These are phyloP conservation scores for Acanthurus tractus DNA, from an alignment of 2,797 vertebrate species.

Conservation along the genomic window DNA sequence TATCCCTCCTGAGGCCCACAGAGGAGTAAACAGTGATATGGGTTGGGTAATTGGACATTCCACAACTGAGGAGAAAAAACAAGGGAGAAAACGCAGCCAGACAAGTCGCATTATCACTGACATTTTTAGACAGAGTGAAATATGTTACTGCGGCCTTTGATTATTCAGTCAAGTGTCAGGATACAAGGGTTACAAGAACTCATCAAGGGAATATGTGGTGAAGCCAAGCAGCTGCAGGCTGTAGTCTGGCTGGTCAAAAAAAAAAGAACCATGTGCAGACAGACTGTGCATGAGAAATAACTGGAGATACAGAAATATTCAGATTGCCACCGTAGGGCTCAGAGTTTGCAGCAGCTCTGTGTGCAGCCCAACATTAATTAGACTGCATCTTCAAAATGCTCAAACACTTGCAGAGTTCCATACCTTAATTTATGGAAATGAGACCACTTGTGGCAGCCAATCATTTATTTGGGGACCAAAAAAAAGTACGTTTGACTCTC, in stretches of 20 bases:
- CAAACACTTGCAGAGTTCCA: slow-evolving; percentile 1
- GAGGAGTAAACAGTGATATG: neutral
- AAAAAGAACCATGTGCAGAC: neutral
- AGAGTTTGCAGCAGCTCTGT: slow-evolving; percentile 24
- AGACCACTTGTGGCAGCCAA: slow-evolving; percentile 16
- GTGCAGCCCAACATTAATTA: slow-evolving; percentile 33
- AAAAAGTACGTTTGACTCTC: slow-evolving; percentile 10
- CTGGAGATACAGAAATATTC: slow-evolving; percentile 17
- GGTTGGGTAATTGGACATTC: slow-evolving; percentile 25
- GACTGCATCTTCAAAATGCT: slow-evolving; percentile 30
- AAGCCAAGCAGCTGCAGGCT: slow-evolving; percentile 39
- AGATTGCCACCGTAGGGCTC: slow-evolving; percentile 35
- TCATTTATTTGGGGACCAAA: slow-evolving; percentile 33
- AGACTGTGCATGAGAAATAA: slow-evolving; percentile 26
- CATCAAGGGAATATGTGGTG: slow-evolving; percentile 21
- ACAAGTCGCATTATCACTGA: slow-evolving; percentile 27
- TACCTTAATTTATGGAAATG: slow-evolving; percentile 44
- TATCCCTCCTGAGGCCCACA: slow-evolving; percentile 5
- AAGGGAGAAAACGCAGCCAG: slow-evolving; percentile 8
- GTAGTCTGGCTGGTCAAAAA: slow-evolving; percentile 6
- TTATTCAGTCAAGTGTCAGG: slow-evolving; percentile 31
- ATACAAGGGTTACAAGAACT: slow-evolving; percentile 24
- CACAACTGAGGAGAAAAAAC: neutral
- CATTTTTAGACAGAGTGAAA: slow-evolving; percentile 32
- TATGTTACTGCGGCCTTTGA: slow-evolving; percentile 29